Conservation (phyloP, 1,140 invertebrate species). For the Thereuonema tuberculata region DNA sequence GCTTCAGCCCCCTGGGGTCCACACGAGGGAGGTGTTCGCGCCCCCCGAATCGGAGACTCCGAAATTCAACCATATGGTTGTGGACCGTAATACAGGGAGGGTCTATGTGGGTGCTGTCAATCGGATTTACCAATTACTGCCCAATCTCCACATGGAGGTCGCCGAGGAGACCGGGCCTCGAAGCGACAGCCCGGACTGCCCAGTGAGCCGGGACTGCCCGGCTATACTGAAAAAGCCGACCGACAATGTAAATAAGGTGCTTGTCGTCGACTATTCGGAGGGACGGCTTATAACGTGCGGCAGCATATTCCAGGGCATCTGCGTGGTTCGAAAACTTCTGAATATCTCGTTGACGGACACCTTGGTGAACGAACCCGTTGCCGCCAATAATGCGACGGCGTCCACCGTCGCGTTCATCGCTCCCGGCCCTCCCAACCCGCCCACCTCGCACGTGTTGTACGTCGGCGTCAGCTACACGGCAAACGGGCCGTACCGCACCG, state of each 20-base stretch:
- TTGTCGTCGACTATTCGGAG: conserved; percentile 84
- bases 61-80: conserved; percentile 59
- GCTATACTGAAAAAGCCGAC: conserved; percentile 53
- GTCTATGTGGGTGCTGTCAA: conserved; percentile 91
- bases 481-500: conserved; percentile 81
- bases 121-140: conserved; percentile 77
- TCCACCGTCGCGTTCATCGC: conserved; percentile 96
- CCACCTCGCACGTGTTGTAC: conserved; percentile 83
- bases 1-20: not conserved
- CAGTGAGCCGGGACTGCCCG: conserved; percentile 45
- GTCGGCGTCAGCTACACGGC: conserved; percentile 88
- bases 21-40: not conserved
- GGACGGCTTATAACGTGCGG: conserved; percentile 88
- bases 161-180: conserved; percentile 74
- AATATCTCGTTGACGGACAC: conserved; percentile 70
- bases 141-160: conserved; percentile 62
- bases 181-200: conserved; percentile 77
- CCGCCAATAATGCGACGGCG: conserved; percentile 84
- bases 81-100: conserved; percentile 79
- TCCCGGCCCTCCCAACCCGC: conserved; percentile 68
- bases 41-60: conserved; percentile 11
- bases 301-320: conserved; percentile 76
- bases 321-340: conserved; percentile 69
- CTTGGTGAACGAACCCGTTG: conserved; percentile 71
- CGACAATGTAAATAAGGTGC: conserved; percentile 88